phyloP scores from a whole-genome alignment of 1,140 invertebrate species.

The Heliconius hewitsoni region DNA sequence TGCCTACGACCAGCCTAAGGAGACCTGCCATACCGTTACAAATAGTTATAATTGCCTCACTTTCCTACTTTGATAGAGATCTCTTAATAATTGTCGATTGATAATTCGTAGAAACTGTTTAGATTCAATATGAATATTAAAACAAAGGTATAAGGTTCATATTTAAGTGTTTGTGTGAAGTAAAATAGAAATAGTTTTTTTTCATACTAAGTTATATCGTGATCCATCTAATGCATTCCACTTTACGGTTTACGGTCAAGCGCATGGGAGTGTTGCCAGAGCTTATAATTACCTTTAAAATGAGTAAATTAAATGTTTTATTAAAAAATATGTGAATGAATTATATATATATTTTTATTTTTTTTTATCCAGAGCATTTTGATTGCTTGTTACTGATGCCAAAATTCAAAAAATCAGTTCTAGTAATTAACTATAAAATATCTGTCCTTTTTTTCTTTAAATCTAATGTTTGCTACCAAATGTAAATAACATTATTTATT shows the following conservation, averaged over 20 bases:
- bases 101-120: neutral
- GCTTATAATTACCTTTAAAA: constrained; percentile 33
- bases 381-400: neutral
- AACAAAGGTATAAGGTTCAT: constrained; percentile 34
- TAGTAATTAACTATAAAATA: neutral
- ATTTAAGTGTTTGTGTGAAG: constrained; percentile 36
- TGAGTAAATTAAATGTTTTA: neutral
- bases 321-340: no score
- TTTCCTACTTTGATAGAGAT: constrained; percentile 7
- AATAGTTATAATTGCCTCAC: neutral
- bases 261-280: constrained; percentile 53
- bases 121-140: constrained; percentile 13
- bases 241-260: constrained; percentile 68
- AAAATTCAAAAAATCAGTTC: neutral
- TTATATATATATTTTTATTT: no score
- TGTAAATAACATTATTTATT: no score
- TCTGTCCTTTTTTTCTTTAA: no score
- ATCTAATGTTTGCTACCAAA: no score
- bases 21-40: neutral
- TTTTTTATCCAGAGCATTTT: no score
- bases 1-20: neutral
- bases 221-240: constrained; percentile 57
- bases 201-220: constrained; percentile 36
- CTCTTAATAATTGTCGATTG: neutral
- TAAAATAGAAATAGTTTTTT: constrained; percentile 25